Conservation (phyloP, 2,888 invertebrate species). For the Lepidochrysops patricia region DNA sequence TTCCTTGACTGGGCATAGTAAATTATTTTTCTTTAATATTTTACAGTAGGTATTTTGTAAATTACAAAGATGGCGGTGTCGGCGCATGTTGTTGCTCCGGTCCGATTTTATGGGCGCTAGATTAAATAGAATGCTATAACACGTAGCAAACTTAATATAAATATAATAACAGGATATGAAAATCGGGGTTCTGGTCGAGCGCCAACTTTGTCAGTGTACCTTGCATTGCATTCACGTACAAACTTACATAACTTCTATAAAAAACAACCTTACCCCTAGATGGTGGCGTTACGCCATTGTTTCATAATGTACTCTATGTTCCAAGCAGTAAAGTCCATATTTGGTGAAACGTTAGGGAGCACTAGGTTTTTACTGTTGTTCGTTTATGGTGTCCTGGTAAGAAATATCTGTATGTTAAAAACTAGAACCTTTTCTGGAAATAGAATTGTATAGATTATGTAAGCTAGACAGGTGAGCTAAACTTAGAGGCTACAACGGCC, state of each 20-base stretch:
- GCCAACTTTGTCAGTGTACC: neutral
- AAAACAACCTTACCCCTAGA: neutral
- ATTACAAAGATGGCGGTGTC: no score
- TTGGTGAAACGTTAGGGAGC: neutral
- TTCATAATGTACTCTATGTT: neutral
- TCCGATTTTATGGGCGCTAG: no score
- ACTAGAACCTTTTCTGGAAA: neutral
- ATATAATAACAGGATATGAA: no score
- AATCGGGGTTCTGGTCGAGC: no score
- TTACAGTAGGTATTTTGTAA: no score
- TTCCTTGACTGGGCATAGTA: no score
- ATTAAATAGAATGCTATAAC: no score
- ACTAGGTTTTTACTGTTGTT: neutral
- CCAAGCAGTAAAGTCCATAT: neutral
- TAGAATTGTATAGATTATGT: neutral
- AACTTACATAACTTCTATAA: slow-evolving; percentile 5
- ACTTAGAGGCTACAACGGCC: no score
- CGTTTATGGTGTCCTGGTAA: neutral
- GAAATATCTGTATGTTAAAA: neutral
- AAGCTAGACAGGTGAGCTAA: neutral
- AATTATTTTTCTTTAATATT: no score
- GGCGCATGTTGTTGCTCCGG: no score
- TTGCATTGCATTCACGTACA: neutral
- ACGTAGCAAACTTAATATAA: no score
- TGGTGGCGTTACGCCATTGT: slow-evolving; percentile 1